Evolutionary conservation across 1,140 invertebrate species (phyloP).

Genomic region (Drosophila malerkotliana): DNA sequence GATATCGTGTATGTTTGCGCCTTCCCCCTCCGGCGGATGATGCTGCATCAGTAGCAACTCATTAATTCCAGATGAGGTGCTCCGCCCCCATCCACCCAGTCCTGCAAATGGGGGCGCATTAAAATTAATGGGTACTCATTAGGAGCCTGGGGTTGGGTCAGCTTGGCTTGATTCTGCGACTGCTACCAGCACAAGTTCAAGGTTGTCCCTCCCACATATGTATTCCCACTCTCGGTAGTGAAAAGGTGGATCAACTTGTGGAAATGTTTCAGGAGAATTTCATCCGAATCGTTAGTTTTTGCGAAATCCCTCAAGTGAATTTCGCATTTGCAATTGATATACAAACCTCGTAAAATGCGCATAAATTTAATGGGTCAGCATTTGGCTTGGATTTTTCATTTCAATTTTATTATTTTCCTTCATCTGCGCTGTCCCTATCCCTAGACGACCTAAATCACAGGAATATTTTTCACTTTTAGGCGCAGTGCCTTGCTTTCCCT

Average conservation of each 20-base stretch:
- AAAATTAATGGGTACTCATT: conserved; percentile 69
- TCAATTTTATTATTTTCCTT: conserved; percentile 13
- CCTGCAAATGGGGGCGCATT: conserved; percentile 47
- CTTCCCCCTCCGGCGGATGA: conserved; percentile 10
- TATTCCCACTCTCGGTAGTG: neutral
- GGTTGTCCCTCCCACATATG: conserved; percentile 13
- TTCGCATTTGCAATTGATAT: conserved; percentile 45
- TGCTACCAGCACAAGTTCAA: conserved; percentile 45
- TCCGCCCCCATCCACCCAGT: conserved; percentile 1
- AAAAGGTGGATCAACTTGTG: conserved; percentile 8
- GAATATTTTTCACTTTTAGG: conserved; percentile 4
- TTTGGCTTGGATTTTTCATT: conserved; percentile 32
- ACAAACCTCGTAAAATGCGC: conserved; percentile 54
- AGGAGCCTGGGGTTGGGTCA: conserved; percentile 35
- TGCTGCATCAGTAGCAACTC: conserved; percentile 52
- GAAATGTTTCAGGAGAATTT: conserved; percentile 16
- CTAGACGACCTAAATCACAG: conserved; percentile 10
- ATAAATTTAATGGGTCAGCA: conserved; percentile 49
- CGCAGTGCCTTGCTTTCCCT: neutral
- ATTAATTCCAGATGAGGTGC: conserved; percentile 60
- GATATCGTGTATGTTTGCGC: conserved; percentile 5
- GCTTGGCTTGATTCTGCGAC: conserved; percentile 6
- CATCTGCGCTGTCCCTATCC: neutral
- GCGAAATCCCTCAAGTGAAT: conserved; percentile 23
- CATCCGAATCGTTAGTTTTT: conserved; percentile 23